phyloP scores from a whole-genome alignment of 2,888 invertebrate genomes.

The Hyles lineata region DNA sequence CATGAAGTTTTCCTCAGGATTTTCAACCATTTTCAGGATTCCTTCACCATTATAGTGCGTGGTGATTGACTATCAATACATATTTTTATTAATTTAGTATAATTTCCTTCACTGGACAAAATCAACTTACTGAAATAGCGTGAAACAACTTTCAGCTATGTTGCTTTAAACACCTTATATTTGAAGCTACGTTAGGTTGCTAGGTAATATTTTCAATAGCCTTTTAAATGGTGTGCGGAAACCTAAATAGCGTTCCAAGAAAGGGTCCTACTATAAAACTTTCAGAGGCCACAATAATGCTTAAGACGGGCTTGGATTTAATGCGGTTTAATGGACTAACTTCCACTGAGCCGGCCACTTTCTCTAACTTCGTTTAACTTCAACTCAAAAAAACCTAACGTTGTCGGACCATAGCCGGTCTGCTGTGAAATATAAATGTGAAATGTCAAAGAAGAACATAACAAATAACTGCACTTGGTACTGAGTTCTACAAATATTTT shows the following conservation, averaged over 20 bases:
- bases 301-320: conserved; percentile 11
- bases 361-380: conserved; percentile 20
- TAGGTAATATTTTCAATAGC: neutral
- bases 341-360: conserved; percentile 2
- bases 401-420: neutral
- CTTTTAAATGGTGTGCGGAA: neutral
- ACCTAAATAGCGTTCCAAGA: neutral
- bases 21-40: no score
- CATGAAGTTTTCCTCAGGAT: no score
- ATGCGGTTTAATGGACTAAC: conserved; percentile 22
- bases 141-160: no score
- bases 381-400: neutral
- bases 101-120: no score
- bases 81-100: no score
- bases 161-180: no score
- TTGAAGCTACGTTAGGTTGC: neutral
- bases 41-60: no score
- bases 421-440: neutral
- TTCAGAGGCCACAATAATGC: neutral
- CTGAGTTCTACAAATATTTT: neutral
- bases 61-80: no score
- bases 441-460: neutral
- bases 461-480: neutral
- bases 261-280: conserved; percentile 15
- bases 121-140: no score